Evolutionary conservation across 2,113 vertebrate genomes (phyloP).

Genomic region (Mesembrinibis cayennensis): DNA sequence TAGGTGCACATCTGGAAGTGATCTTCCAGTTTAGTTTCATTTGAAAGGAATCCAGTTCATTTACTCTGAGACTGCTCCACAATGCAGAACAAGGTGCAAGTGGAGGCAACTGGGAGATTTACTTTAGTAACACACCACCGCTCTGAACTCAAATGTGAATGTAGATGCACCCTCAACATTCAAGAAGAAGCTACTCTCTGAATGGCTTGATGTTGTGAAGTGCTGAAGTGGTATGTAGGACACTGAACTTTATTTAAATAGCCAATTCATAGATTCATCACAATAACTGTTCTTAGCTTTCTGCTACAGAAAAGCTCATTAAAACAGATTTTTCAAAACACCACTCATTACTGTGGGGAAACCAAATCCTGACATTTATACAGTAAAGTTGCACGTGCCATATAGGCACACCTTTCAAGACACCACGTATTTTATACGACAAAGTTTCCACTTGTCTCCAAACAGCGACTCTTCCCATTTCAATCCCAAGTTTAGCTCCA

Average conservation of each 20-base stretch:
- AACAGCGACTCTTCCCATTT: neutral
- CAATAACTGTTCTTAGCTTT: neutral
- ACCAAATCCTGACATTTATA: neutral
- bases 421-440: neutral
- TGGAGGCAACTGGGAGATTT: neutral
- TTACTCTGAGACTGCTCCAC: neutral
- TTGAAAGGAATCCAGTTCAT: neutral
- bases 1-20: neutral
- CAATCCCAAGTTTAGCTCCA: neutral
- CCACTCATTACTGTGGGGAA: neutral
- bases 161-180: neutral
- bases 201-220: neutral
- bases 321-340: neutral
- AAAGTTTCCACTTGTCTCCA: neutral
- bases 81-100: neutral
- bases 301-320: neutral
- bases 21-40: neutral
- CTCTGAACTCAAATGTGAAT: neutral
- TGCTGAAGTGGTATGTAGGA: neutral
- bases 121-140: neutral
- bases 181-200: neutral
- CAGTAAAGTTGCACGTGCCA: neutral
- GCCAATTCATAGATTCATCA: neutral
- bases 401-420: neutral
- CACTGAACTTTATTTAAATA: neutral